phyloP scores from a whole-genome alignment of 2,797 vertebrate species.

The Eulemur coronatus region DNA sequence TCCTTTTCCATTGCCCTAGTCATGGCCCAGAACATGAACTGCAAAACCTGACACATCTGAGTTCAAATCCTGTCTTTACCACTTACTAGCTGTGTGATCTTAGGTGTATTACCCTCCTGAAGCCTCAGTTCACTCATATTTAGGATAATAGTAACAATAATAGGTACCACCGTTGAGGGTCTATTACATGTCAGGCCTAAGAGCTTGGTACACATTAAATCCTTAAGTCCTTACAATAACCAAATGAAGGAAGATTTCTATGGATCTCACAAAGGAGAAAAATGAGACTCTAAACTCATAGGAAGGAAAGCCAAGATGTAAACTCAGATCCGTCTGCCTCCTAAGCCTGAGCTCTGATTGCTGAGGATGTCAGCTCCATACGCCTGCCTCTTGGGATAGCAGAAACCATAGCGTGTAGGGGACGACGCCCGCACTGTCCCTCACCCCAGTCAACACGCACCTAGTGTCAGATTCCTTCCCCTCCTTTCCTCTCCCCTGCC shows the following conservation, averaged over 20 bases:
- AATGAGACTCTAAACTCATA: neutral
- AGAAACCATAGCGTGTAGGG: neutral
- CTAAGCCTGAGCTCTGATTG: neutral
- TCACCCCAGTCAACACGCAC: neutral
- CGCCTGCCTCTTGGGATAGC: neutral
- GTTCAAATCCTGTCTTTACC: neutral
- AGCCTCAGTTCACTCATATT: neutral
- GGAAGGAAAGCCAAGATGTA: neutral
- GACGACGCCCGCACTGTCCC: neutral
- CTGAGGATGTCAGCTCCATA: neutral
- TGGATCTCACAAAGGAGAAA: neutral
- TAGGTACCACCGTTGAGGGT: neutral
- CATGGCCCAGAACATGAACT: neutral
- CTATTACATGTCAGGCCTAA: neutral
- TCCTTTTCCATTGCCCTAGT: neutral
- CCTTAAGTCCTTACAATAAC: neutral
- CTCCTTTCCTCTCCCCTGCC: neutral
- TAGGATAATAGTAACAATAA: neutral
- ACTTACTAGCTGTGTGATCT: neutral
- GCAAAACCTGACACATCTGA: neutral
- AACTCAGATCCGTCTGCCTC: neutral
- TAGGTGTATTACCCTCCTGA: neutral
- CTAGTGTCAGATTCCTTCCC: neutral
- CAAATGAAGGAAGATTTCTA: neutral
- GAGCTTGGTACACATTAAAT: neutral